These are phyloP conservation scores for Sceliomorpha sp. DNA, from an alignment of 2,888 invertebrate species.

Conservation along the genomic window DNA sequence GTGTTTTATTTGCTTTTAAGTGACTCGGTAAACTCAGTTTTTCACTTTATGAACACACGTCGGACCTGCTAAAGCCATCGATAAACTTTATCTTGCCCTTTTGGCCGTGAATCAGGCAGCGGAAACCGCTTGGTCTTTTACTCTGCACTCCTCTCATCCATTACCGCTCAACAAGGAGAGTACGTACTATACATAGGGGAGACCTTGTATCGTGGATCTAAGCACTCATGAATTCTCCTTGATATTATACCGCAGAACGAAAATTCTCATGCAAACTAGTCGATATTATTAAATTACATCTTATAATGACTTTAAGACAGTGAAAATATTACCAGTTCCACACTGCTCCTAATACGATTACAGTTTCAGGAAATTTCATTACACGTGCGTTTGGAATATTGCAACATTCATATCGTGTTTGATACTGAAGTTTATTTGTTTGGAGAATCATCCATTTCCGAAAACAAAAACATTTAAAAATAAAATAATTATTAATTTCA, in stretches of 20 bases:
- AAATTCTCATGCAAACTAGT: conserved; percentile 31
- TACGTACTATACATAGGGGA: conserved; percentile 36
- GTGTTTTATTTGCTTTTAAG: conserved; percentile 34
- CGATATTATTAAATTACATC: conserved; percentile 23
- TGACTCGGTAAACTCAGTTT: conserved; percentile 38
- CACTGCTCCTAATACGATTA: conserved; percentile 15
- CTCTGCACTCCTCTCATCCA: conserved; percentile 41
- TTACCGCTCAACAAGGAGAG: conserved; percentile 44
- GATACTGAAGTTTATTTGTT: too few species aligned
- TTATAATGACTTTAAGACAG: conserved; percentile 14
- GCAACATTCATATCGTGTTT: too few species aligned
- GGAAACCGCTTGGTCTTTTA: conserved; percentile 46
- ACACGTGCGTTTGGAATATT: too few species aligned
- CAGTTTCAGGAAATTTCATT: conserved; percentile 13
- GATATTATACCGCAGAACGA: conserved; percentile 29
- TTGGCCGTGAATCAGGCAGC: conserved; percentile 44
- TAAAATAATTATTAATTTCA: too few species aligned
- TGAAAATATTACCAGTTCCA: conserved; percentile 18
- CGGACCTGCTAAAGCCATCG: conserved; percentile 40
- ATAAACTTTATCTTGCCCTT: conserved; percentile 49
- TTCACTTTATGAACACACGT: conserved; percentile 44
- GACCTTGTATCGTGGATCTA: conserved; percentile 40
- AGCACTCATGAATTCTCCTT: conserved; percentile 40
- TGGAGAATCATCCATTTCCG: too few species aligned
- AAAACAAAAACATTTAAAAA: too few species aligned